phyloP scores from a whole-genome alignment of 2,888 invertebrate genomes.

The Charanyca ferruginea region DNA sequence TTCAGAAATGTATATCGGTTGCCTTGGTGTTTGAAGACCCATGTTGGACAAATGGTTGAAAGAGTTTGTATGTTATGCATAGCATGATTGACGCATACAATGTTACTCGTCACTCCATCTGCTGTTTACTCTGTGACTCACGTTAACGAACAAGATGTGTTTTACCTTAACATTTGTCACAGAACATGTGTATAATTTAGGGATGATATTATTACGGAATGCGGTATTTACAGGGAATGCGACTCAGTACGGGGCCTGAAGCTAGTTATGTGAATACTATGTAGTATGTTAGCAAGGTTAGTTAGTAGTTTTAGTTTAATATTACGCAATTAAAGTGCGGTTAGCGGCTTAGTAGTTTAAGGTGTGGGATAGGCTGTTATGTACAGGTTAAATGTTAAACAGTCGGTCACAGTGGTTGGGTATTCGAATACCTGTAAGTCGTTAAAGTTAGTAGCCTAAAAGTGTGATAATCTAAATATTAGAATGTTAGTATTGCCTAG shows the following conservation, averaged over 20 bases:
- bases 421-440: neutral
- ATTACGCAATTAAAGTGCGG: slow-evolving; percentile 21
- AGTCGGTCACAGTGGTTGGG: neutral
- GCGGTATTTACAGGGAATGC: slow-evolving; percentile 41
- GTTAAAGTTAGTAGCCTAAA: neutral
- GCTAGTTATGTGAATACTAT: slow-evolving; percentile 38
- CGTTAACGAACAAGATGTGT: slow-evolving; percentile 45
- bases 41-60: too few species aligned
- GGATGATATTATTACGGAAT: slow-evolving; percentile 58
- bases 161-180: slow-evolving; percentile 55
- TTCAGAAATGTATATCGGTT: too few species aligned
- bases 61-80: neutral
- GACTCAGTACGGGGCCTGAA: slow-evolving; percentile 22
- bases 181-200: slow-evolving; percentile 48
- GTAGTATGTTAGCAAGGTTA: slow-evolving; percentile 34
- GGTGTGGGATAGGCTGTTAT: slow-evolving; percentile 1
- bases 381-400: neutral
- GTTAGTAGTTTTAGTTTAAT: slow-evolving; percentile 28
- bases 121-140: slow-evolving; percentile 11
- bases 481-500: neutral
- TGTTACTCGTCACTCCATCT: slow-evolving; percentile 10
- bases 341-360: slow-evolving; percentile 16
- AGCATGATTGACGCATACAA: neutral
- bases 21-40: too few species aligned
- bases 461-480: too few species aligned